Conservation (phyloP, 1,140 invertebrate genomes). For the Tribolium castaneum region DNA sequence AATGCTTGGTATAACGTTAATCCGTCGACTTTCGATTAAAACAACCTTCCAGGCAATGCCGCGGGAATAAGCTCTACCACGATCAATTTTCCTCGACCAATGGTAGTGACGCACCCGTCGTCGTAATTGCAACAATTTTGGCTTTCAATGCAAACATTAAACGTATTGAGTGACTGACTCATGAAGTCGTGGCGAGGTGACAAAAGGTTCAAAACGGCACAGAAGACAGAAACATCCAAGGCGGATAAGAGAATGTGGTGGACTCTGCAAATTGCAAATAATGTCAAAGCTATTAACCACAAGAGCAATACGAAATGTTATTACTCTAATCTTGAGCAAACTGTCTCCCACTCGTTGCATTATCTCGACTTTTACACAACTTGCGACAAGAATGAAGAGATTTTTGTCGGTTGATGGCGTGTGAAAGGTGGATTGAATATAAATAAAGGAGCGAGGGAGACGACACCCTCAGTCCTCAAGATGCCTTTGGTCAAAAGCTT, state of each 20-base stretch:
- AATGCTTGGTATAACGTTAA: not conserved
- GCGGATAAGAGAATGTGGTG: too few relatives aligned
- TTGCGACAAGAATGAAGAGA: constrained; percentile 31
- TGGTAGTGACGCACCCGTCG: not conserved
- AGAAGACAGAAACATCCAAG: not conserved
- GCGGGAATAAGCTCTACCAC: not conserved
- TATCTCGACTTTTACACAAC: constrained; percentile 19
- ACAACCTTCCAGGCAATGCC: constrained; percentile 8
- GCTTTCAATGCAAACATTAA: constrained; percentile 24
- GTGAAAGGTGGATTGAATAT: constrained; percentile 35
- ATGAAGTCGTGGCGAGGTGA: not conserved
- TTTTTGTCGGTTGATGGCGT: constrained; percentile 25
- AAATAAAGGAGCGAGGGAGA: constrained; percentile 6
- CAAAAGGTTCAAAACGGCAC: not conserved
- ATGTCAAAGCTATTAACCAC: not conserved
- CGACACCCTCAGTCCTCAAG: constrained; percentile 16
- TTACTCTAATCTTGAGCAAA: not conserved
- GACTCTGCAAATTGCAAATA: not conserved
- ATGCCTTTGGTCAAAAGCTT: not conserved
- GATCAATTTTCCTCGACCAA: constrained; percentile 21
- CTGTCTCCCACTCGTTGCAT: constrained; percentile 15
- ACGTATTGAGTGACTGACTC: not conserved
- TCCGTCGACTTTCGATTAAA: not conserved
- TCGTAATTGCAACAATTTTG: constrained; percentile 11
- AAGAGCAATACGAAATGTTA: not conserved